phyloP scores from a whole-genome alignment of 1,140 invertebrate species.

The Eciton burchellii region DNA sequence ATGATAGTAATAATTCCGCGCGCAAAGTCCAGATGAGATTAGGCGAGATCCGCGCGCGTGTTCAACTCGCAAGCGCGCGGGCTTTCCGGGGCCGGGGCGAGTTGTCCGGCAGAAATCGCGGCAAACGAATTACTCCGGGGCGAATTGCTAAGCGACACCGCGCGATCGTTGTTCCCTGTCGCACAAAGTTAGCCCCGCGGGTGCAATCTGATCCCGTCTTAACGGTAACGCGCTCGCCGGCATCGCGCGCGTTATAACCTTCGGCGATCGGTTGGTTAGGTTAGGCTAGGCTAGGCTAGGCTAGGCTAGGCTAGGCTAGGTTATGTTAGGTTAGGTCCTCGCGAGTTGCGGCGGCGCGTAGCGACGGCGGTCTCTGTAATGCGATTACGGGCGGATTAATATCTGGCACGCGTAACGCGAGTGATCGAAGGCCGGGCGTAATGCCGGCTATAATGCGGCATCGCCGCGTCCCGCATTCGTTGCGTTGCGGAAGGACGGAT shows the following conservation, averaged over 20 bases:
- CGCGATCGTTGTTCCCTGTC: constrained; percentile 24
- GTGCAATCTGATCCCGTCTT: constrained; percentile 56
- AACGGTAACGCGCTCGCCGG: constrained; percentile 36
- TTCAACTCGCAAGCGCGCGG: too few relatives aligned
- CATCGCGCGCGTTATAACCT: constrained; percentile 32
- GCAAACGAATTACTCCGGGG: constrained; percentile 26
- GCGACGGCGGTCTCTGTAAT: constrained; percentile 45
- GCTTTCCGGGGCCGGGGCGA: too few relatives aligned
- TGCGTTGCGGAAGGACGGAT: constrained; percentile 11
- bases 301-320: too few relatives aligned
- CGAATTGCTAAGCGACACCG: constrained; percentile 18
- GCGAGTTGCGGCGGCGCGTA: constrained; percentile 19
- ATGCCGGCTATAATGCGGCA: constrained; percentile 24
- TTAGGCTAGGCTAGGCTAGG: too few relatives aligned
- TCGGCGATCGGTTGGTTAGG: constrained; percentile 49
- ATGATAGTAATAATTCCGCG: constrained; percentile 2
- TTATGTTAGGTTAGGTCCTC: constrained; percentile 49
- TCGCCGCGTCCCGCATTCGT: neutral
- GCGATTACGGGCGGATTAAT: constrained; percentile 56
- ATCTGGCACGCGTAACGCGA: constrained; percentile 59
- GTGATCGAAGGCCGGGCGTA: constrained; percentile 47
- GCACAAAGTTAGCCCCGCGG: constrained; percentile 40
- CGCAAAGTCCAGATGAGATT: neutral
- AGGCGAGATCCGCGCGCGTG: neutral
- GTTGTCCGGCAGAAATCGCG: neutral